Base-by-base conservation (phyloP, 1,140 invertebrate species). In the Listronotus bonariensis region DNA sequence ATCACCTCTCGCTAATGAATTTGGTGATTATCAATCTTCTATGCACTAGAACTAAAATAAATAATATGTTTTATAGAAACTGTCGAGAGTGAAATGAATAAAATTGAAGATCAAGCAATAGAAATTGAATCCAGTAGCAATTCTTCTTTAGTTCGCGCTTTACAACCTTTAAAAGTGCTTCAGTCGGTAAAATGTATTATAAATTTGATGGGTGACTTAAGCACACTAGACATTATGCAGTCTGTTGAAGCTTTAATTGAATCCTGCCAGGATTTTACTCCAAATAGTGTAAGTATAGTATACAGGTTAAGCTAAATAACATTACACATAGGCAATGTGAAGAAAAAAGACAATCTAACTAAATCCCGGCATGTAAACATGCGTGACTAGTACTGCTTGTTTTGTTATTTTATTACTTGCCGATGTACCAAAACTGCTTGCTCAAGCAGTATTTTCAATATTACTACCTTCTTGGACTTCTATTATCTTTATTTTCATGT, bases 171-270 rank as follows among this genome's bases (percentile, higher is more conserved):
- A 63, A 82, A 87, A 15, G 87, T 95, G 42, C 83, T 90, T 15
- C 95, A 98, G 79, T 89, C 93, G 0, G 91, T 97, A 0, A 98
- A 97, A 81, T 93, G 92, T 0, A 88, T 98, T 8, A 95, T 93
- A 76, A 88, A 92, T 20, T 80, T 95, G 18, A 87, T 97, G 66
- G 92, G 92, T 10, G 89, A 88, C 59, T 86, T 97, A 3, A 92
- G 97, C 80, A 97, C 94, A 0, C 79, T 89, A 45, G 92, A 95
- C 72, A 86, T 96, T 2, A 89, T 87, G 3, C 84, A 89, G 60
- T 87, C 91, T 38, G 79, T 95, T 4, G 87, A 88, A 53, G 82
- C 85, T 34, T 87, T 93, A 64, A 85, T 87, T 9, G 83, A 85
- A 42, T 84, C 85, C 0, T 91, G 89, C 74, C 76, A 60, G 54